Base-by-base conservation (phyloP, 1,140 invertebrate species). In the Cydia amplana region DNA sequence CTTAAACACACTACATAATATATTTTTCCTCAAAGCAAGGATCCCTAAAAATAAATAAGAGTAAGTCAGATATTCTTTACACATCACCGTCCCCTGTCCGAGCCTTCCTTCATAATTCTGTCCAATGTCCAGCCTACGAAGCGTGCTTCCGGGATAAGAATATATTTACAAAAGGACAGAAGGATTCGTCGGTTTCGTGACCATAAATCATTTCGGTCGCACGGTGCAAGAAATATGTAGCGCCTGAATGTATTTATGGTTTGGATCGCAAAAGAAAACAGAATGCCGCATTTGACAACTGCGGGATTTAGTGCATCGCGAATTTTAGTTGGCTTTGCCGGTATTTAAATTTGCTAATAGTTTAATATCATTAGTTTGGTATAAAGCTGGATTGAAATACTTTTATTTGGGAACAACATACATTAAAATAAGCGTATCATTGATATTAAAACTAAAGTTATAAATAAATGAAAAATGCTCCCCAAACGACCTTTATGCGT, bases 191-290 rank as follows among this genome's bases (percentile, higher is more conserved):
- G 73, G 78, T 77, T 76, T 75, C 76, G 79, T 83, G 79, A 25
- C 46, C 73, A 83, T 85, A 87, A 87, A 85, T 87, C 83, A 85
- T 84, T 80, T 75, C 83, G 83, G 77, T 82, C 81, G 84, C 82
- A 85, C 80, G 78, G 82, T 79, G 80, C 75, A 76, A 80, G 79
- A 87, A 83, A 85, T 88, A 84, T 86, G 77, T 77, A 74, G 51
- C 75, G 75, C 76, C 51, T 51, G 55, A 70, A 80, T 82, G 77
- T 85, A 88, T 87, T 87, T 88, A 88, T 82, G 81, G 80, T 73
- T 63, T 40, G 40, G 76, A 81, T 85, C 76, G 80, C 78, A 77
- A 67, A 78, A 79, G 80, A 82, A 83, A 78, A 85, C 83, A 67
- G 12, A 55, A 55, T 18, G n/a, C 16, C 46, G 46, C 46, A 10